Conservation (phyloP, 2,797 vertebrate species). For the Bucorvus abyssinicus region DNA sequence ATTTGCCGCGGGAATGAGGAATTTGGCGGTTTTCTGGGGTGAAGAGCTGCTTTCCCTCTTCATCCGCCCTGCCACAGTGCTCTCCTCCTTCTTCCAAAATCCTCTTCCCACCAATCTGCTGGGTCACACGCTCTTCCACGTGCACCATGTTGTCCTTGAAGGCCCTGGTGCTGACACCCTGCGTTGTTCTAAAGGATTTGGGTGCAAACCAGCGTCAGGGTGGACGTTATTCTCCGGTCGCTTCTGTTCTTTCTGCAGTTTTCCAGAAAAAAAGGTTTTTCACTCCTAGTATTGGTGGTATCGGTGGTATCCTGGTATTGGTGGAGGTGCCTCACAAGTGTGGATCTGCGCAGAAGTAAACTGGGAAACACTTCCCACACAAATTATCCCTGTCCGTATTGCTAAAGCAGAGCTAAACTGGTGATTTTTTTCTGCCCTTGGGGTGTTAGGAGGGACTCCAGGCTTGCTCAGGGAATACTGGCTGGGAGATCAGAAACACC, state of each 20-base stretch:
- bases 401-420: not conserved
- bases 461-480: not conserved
- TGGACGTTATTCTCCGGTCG: fast-evolving
- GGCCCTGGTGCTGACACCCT: not conserved
- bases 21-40: not conserved
- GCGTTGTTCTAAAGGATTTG: not conserved
- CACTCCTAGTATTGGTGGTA: fast-evolving
- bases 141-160: fast-evolving
- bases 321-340: not conserved
- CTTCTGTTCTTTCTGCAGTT: not conserved
- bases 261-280: not conserved
- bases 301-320: fast-evolving
- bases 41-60: not conserved
- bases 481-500: not conserved
- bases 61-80: fast-evolving
- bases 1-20: not conserved
- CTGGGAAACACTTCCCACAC: not conserved
- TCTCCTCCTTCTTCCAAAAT: not conserved
- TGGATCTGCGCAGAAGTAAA: not conserved
- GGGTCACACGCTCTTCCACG: fast-evolving
- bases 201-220: not conserved
- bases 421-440: not conserved
- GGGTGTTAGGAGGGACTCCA: not conserved
- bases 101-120: not conserved
- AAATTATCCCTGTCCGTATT: not conserved